Conservation (phyloP, 2,888 invertebrate genomes). For the Dusona sp. region DNA sequence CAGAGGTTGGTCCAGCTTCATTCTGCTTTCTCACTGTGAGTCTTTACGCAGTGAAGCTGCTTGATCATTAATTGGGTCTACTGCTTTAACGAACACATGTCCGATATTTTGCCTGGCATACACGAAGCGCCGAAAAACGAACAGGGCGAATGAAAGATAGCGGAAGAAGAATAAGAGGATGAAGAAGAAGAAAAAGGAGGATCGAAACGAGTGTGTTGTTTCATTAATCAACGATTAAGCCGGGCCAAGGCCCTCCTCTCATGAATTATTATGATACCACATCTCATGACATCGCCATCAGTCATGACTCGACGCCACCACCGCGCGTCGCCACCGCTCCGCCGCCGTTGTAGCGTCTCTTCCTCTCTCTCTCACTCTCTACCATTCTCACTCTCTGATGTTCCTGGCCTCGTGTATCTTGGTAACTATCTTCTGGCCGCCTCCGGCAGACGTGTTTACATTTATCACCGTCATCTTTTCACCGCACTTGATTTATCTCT, state of each 20-base stretch:
- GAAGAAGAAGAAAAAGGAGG: slow-evolving; percentile 70
- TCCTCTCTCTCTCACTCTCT: slow-evolving; percentile 36
- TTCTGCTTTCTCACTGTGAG: slow-evolving; percentile 63
- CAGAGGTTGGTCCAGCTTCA: slow-evolving; percentile 32
- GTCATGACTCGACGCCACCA: slow-evolving; percentile 79
- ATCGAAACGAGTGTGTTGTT: slow-evolving; percentile 80
- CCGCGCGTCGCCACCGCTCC: slow-evolving; percentile 68
- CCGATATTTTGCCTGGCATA: slow-evolving; percentile 72
- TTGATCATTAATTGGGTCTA: slow-evolving; percentile 81
- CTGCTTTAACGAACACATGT: slow-evolving; percentile 81
- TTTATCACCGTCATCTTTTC: slow-evolving; percentile 85
- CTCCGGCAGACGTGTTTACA: slow-evolving; percentile 81
- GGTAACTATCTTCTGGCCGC: slow-evolving; percentile 72
- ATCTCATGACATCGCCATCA: slow-evolving; percentile 84
- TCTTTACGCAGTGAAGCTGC: slow-evolving; percentile 66
- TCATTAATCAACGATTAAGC: slow-evolving; percentile 84
- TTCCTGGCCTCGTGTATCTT: slow-evolving; percentile 61
- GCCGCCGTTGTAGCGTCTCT: slow-evolving; percentile 42
- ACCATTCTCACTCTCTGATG: slow-evolving; percentile 44
- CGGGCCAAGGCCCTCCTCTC: slow-evolving; percentile 78
- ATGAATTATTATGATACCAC: slow-evolving; percentile 84
- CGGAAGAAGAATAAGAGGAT: slow-evolving; percentile 38
- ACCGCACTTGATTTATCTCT: slow-evolving; percentile 84
- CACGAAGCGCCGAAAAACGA: slow-evolving; percentile 37
- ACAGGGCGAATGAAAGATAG: slow-evolving; percentile 38